Evolutionary conservation across 2,113 vertebrate genomes (phyloP), one percentile per base, ranked within the genome.

Genomic region (Mystacornis crossleyi): DNA sequence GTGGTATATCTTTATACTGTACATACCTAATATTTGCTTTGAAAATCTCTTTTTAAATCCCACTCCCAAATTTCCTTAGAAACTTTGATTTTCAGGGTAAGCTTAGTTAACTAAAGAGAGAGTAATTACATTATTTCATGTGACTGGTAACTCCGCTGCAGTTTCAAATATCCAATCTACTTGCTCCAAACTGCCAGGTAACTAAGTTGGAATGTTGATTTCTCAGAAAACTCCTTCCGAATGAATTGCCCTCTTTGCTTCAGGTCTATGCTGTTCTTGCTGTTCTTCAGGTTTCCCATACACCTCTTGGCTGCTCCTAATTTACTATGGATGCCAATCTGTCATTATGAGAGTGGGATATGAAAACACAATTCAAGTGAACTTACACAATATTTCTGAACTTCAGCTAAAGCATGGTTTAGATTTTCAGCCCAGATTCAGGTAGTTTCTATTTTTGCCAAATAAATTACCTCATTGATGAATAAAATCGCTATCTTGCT

Each of bases 381-480:
- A 71, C 42, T 87, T 58, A 64, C 60, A n/a, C n/a, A 66, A 14
- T 70, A 43, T 73, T 95, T 65, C 58, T 69, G 71, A 92, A 77
- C 29, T 69, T 70, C 29, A 86, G 33, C 51, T 82, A 40, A 77
- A 69, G 34, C 25, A 34, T 1, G 3, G 74, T 75, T 91, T 95
- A 93, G 84, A 81, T 90, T 96, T 91, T 91, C 81, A 70, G 61
- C 36, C 8, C 9, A 21, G 64, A 69, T 69, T 93, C 96, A 96
- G 81, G 92, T 90, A 92, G 81, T 95, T 96, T 90, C 75, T 88
- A 11, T 60, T 96, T 95, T 96, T 94, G 75, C 85, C 79, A 88
- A 96, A 92, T 93, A 96, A 90, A 90, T 94, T 51, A 93, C 88
- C 72, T 96, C 81, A 92, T 29, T 84, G 71, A 69, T 85, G 81